These are phyloP conservation scores for Drosophila ficusphila DNA, from an alignment of 1,140 invertebrate species.

Conservation along the genomic window DNA sequence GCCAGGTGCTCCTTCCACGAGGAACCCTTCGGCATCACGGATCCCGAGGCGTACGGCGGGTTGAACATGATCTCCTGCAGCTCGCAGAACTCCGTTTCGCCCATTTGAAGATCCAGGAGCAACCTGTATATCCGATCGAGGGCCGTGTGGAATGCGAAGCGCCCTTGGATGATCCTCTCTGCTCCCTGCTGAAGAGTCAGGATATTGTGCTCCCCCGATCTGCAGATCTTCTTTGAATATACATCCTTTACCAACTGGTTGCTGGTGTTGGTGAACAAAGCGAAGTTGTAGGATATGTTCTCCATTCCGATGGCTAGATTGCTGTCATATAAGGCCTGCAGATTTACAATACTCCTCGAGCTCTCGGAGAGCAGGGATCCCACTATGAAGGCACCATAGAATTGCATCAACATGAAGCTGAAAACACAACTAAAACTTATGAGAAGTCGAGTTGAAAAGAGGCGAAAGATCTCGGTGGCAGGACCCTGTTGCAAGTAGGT, in stretches of 20 bases:
- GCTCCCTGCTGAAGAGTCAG: slow-evolving; percentile 56
- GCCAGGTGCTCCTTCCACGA: slow-evolving; percentile 68
- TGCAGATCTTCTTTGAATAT: slow-evolving; percentile 55
- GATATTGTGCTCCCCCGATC: slow-evolving; percentile 38
- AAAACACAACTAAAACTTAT: slow-evolving; percentile 85
- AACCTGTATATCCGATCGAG: slow-evolving; percentile 64
- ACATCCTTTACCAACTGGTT: slow-evolving; percentile 53
- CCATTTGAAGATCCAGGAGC: slow-evolving; percentile 39
- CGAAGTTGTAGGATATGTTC: slow-evolving; percentile 85
- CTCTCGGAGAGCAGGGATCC: slow-evolving; percentile 87
- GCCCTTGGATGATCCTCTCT: slow-evolving; percentile 48
- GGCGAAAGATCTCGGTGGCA: slow-evolving; percentile 38
- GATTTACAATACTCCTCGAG: slow-evolving; percentile 85
- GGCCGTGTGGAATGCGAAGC: slow-evolving; percentile 73
- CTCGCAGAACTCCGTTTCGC: slow-evolving; percentile 68
- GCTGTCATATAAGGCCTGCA: slow-evolving; percentile 85
- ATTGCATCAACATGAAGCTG: slow-evolving; percentile 86
- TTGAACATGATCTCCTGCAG: slow-evolving; percentile 68
- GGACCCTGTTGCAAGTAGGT: slow-evolving; percentile 75
- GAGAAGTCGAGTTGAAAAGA: slow-evolving; percentile 78
- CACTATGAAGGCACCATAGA: slow-evolving; percentile 88
- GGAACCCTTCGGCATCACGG: slow-evolving; percentile 51
- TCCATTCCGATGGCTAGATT: slow-evolving; percentile 85
- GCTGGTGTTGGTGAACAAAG: slow-evolving; percentile 80
- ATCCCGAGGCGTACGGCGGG: slow-evolving; percentile 31